These are phyloP conservation scores for Ophioderma brevispina DNA, from an alignment of 35 echinoderm and acorn worm species.

Conservation along the genomic window DNA sequence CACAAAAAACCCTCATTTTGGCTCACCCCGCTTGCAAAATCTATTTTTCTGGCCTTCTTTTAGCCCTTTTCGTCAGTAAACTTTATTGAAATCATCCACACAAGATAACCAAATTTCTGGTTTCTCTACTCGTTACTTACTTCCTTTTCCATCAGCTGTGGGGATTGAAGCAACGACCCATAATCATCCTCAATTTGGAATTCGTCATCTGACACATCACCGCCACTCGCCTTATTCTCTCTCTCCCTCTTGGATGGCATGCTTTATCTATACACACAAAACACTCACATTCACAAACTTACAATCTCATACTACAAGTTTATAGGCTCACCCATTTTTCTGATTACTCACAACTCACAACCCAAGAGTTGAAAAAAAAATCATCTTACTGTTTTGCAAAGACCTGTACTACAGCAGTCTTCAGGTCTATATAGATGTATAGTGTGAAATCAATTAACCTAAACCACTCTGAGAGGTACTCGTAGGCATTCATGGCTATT, in stretches of 20 bases:
- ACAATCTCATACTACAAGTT: neutral
- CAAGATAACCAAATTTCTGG: neutral
- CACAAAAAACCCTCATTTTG: neutral
- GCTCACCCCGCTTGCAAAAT: neutral
- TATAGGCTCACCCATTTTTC: neutral
- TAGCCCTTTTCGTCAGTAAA: no score
- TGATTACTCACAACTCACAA: neutral
- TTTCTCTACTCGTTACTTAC: neutral
- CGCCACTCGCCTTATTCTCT: conserved; percentile 2
- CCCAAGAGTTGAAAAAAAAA: no score
- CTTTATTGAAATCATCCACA: neutral
- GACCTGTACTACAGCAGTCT: no score
- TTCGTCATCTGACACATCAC: conserved; percentile 63
- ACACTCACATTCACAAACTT: neutral
- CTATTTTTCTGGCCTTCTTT: neutral
- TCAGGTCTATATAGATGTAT: no score
- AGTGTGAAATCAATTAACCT: no score
- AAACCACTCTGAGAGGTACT: no score
- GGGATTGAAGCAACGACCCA: conserved; percentile 67
- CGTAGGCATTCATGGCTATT: no score
- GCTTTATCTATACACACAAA: conserved; percentile 6
- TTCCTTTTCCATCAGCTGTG: neutral
- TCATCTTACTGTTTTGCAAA: no score
- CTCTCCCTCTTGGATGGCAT: neutral
- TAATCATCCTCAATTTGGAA: conserved; percentile 97